phyloP scores from a whole-genome alignment of 2,113 vertebrate genomes.

The Bungarus multicinctus region DNA sequence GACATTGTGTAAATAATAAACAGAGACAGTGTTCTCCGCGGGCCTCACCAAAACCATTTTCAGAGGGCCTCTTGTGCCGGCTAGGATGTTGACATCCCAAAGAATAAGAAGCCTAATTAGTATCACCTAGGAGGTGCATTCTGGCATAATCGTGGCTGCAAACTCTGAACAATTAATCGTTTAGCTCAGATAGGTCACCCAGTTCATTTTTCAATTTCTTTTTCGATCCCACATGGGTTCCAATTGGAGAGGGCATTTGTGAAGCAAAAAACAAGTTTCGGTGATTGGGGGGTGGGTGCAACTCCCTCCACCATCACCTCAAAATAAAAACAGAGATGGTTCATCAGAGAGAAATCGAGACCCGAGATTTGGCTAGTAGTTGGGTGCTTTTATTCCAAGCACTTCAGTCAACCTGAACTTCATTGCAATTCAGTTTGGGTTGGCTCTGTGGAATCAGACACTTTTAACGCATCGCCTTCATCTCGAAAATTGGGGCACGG shows the following conservation, averaged over 20 bases:
- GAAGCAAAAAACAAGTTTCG: background rate
- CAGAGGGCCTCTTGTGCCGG: background rate
- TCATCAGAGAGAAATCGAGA: background rate
- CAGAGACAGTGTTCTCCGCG: background rate
- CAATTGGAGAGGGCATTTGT: background rate
- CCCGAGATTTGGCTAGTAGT: background rate
- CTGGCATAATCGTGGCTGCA: conserved; percentile 26
- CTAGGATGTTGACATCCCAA: accelerated
- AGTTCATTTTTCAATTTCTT: conserved; percentile 17
- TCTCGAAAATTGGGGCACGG: background rate
- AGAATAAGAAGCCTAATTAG: conserved; percentile 42
- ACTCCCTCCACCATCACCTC: background rate
- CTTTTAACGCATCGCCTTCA: background rate
- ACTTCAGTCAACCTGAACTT: background rate
- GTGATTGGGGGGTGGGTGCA: background rate
- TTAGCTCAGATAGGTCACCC: conserved; percentile 17
- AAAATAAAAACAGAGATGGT: background rate
- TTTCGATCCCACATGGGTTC: background rate
- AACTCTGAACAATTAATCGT: conserved; percentile 46
- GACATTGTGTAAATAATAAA: background rate
- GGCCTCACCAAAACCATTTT: background rate
- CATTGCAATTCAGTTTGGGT: background rate
- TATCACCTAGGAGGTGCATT: conserved; percentile 19
- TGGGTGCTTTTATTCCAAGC: background rate
- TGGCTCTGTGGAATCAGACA: background rate